phyloP scores from a whole-genome alignment of 2,888 invertebrate species.

The Lasioglossum marginatum region DNA sequence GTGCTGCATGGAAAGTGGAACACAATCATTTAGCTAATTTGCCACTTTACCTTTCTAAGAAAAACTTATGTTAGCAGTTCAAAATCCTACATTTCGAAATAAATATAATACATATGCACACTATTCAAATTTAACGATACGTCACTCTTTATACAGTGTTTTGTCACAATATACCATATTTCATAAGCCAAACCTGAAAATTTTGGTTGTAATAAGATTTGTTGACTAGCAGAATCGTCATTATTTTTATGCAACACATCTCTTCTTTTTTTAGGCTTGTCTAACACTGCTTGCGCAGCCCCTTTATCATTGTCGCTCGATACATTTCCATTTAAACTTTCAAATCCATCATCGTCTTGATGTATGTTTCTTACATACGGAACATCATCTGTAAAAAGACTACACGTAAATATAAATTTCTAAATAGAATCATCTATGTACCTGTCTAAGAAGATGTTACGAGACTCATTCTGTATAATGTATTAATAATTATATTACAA shows the following conservation, averaged over 20 bases:
- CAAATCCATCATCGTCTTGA: constrained; percentile 92
- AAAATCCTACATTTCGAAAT: constrained; percentile 28
- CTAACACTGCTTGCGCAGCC: constrained; percentile 24
- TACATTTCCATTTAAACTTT: constrained; percentile 93
- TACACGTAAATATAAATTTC: constrained; percentile 23
- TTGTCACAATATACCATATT: neutral
- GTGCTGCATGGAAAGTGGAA: constrained; percentile 76
- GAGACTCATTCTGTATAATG: neutral
- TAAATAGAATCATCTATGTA: neutral
- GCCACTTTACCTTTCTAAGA: constrained; percentile 68
- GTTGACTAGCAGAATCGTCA: constrained; percentile 47
- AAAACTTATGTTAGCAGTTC: constrained; percentile 67
- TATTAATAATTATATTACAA: constrained; percentile 4
- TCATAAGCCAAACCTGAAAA: constrained; percentile 65
- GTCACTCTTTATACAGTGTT: neutral
- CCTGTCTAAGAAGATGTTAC: neutral
- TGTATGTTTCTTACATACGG: constrained; percentile 75
- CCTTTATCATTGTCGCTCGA: constrained; percentile 88
- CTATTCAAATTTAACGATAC: neutral
- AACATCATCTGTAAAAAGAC: constrained; percentile 59
- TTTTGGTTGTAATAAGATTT: constrained; percentile 48
- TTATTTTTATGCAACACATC: constrained; percentile 41
- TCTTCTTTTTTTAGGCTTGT: constrained; percentile 39
- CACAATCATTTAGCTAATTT: constrained; percentile 71
- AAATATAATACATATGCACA: constrained; percentile 2